phyloP scores from a whole-genome alignment of 92 coral and sea anemone species.

The Zoanthus gigantus region DNA sequence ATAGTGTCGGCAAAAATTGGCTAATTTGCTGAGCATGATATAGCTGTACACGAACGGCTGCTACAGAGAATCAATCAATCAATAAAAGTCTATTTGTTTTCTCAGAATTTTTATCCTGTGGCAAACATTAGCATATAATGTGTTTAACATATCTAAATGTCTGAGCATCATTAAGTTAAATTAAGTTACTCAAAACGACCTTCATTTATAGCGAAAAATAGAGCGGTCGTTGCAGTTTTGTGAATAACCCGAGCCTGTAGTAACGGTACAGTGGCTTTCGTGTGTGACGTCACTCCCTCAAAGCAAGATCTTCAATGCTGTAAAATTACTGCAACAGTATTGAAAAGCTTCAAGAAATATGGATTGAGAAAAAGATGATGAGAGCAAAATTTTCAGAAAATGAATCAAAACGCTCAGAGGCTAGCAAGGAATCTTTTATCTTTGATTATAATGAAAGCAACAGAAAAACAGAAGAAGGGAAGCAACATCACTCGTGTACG shows the following conservation, averaged over 20 bases:
- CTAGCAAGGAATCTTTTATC: neutral
- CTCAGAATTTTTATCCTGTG: neutral
- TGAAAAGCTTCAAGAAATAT: neutral
- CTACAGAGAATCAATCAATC: neutral
- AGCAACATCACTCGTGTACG: neutral
- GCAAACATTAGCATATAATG: neutral
- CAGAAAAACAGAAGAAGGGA: neutral
- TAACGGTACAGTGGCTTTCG: slow-evolving; percentile 9
- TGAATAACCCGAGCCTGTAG: slow-evolving; percentile 5
- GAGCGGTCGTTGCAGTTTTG: slow-evolving; percentile 6
- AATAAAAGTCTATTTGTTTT: neutral
- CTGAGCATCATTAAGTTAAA: neutral
- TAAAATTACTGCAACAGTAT: neutral
- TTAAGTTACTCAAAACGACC: slow-evolving; percentile 13
- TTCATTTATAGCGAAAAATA: neutral
- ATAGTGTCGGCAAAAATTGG: slow-evolving; percentile 70
- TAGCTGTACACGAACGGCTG: neutral
- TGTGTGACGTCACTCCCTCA: slow-evolving; percentile 3
- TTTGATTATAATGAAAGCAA: neutral
- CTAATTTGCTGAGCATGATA: neutral
- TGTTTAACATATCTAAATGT: slow-evolving; percentile 1
- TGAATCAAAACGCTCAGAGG: neutral
- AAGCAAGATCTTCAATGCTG: neutral
- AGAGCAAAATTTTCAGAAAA: neutral
- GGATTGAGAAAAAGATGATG: neutral